phyloP scores from a whole-genome alignment of 2,888 invertebrate species.

The Theristus sp. region DNA sequence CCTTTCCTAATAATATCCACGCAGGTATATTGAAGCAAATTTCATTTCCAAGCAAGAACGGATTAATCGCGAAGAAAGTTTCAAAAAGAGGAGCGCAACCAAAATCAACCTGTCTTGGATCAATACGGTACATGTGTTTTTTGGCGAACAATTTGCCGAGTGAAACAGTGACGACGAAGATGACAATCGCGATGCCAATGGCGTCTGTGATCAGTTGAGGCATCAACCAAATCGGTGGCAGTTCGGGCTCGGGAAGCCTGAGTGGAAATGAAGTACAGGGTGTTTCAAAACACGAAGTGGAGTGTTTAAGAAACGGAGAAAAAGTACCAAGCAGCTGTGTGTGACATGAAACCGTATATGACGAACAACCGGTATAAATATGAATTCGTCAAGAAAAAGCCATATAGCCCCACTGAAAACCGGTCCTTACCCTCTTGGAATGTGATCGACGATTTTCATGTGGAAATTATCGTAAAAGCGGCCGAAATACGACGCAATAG shows the following conservation, averaged over 20 bases:
- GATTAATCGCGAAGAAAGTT: too few relatives aligned
- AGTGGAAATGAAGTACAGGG: neutral
- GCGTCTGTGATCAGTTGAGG: conserved; percentile 24
- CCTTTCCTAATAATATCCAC: too few relatives aligned
- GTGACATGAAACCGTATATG: conserved; percentile 61
- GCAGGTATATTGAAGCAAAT: too few relatives aligned
- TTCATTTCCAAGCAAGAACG: too few relatives aligned
- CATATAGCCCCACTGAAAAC: neutral
- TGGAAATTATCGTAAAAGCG: conserved; percentile 26
- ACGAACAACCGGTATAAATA: too few relatives aligned
- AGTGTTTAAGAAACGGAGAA: neutral
- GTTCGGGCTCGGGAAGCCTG: conserved; percentile 12
- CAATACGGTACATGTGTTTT: conserved; percentile 32
- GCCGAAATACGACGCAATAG: conserved; percentile 29
- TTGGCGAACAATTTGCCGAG: conserved; percentile 35
- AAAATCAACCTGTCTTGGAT: conserved; percentile 33
- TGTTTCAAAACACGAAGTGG: neutral
- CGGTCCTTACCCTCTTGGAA: conserved; percentile 30
- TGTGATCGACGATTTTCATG: conserved; percentile 31
- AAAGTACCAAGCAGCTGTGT: conserved; percentile 48
- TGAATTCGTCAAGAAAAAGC: neutral
- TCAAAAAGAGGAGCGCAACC: too few relatives aligned
- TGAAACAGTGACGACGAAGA: conserved; percentile 35
- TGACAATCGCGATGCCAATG: conserved; percentile 31
- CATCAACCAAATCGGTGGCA: conserved; percentile 12